These are phyloP conservation scores for Artemia sinica DNA, from an alignment of 2,888 invertebrate species.

Conservation along the genomic window DNA sequence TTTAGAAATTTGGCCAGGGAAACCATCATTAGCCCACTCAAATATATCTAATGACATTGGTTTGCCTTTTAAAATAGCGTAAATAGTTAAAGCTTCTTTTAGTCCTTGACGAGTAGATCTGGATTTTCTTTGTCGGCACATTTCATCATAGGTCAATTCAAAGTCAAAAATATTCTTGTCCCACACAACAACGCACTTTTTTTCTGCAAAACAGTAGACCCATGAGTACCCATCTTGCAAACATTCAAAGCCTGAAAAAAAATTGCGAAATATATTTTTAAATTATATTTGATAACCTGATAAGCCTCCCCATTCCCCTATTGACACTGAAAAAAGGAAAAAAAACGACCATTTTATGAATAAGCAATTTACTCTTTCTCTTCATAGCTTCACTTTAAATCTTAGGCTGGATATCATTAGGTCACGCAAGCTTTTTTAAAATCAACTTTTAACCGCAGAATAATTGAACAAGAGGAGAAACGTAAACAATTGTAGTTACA, in stretches of 20 bases:
- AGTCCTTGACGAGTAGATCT: background rate
- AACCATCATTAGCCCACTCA: background rate
- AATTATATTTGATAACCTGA: background rate
- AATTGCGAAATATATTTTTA: background rate
- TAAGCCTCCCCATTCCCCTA: no score
- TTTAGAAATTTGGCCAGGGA: background rate
- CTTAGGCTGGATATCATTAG: no score
- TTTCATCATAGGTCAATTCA: background rate
- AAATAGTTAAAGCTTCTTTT: background rate
- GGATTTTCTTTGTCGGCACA: conserved; percentile 5
- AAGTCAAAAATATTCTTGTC: background rate
- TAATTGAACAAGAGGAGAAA: no score
- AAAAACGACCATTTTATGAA: no score
- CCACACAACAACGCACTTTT: background rate
- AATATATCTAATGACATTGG: background rate
- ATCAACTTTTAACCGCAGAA: no score
- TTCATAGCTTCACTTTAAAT: no score
- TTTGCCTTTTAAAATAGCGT: background rate
- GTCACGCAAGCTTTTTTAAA: no score
- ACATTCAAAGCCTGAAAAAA: background rate
- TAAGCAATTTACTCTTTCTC: no score
- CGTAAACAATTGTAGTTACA: no score
- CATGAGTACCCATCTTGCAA: background rate
- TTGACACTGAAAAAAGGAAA: no score
- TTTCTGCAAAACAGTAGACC: background rate